A percentile compares a stretch with the other conserved stretches of the same genome.
Conservation (phyloP, 2,888 invertebrate genomes). For the Lithodes maja region DNA sequence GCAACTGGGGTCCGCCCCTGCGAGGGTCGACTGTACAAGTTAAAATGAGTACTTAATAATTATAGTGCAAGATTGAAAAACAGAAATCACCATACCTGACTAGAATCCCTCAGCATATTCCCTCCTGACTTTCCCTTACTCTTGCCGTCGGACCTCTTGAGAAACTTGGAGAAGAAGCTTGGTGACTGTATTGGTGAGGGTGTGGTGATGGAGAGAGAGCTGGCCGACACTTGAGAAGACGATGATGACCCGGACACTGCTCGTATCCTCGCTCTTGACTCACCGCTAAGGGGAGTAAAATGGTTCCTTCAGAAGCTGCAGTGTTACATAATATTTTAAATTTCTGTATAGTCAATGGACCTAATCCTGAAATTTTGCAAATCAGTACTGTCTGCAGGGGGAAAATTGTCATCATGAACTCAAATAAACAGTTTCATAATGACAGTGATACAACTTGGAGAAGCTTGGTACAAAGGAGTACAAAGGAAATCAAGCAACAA, state of each 20-base stretch:
- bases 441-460: no score
- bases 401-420: no score
- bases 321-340: no score
- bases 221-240: constrained; percentile 33
- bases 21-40: no score
- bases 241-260: constrained; percentile 46
- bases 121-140: constrained; percentile 20
- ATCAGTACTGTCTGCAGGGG: no score
- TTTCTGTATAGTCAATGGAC: no score
- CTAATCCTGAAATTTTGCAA: no score
- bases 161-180: constrained; percentile 53
- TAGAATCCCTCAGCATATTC: constrained; percentile 21
- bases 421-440: no score
- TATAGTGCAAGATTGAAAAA: background rate
- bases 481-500: no score
- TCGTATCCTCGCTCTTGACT: constrained; percentile 39
- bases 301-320: no score
- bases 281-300: background rate
- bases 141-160: constrained; percentile 34
- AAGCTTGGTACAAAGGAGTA: no score
- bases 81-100: constrained; percentile 14
- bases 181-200: constrained; percentile 46
- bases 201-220: constrained; percentile 25
- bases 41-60: background rate
- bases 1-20: no score